phyloP scores from a whole-genome alignment of 1,140 invertebrate species.

The Lucilia sericata region DNA sequence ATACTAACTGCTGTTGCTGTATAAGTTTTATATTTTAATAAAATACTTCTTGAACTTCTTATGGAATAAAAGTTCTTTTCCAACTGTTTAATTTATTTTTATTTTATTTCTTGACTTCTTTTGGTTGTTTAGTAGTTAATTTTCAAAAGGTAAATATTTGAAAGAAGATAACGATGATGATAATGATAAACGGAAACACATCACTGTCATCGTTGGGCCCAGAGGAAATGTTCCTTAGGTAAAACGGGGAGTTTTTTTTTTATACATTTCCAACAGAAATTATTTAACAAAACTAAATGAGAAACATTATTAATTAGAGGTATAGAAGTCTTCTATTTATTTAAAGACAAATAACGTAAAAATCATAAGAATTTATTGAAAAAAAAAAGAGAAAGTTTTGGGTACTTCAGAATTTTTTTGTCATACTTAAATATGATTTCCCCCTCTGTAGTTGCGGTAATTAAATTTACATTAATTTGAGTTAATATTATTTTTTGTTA shows the following conservation, averaged over 20 bases:
- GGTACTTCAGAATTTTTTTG: background rate
- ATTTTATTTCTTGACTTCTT: background rate
- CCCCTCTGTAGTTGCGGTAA: background rate
- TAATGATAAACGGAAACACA: conserved; percentile 16
- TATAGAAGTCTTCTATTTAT: background rate
- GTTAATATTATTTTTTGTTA: background rate
- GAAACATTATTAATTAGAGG: conserved; percentile 7
- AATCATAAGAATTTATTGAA: background rate
- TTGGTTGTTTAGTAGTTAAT: background rate
- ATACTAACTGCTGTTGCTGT: background rate
- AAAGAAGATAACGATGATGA: background rate
- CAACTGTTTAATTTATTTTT: background rate
- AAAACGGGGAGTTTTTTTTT: background rate
- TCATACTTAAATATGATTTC: background rate
- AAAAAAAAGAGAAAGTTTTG: background rate
- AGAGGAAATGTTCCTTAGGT: background rate
- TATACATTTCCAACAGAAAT: background rate
- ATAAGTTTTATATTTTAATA: background rate
- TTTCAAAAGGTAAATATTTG: conserved; percentile 4
- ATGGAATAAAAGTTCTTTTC: too few species aligned
- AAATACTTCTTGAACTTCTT: background rate
- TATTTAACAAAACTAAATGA: background rate
- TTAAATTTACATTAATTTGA: background rate
- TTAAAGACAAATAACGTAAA: background rate
- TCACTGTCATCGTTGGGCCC: conserved; percentile 2